Base-by-base conservation (phyloP, 2,113 vertebrate genomes). In the Manacus vitellinus region DNA sequence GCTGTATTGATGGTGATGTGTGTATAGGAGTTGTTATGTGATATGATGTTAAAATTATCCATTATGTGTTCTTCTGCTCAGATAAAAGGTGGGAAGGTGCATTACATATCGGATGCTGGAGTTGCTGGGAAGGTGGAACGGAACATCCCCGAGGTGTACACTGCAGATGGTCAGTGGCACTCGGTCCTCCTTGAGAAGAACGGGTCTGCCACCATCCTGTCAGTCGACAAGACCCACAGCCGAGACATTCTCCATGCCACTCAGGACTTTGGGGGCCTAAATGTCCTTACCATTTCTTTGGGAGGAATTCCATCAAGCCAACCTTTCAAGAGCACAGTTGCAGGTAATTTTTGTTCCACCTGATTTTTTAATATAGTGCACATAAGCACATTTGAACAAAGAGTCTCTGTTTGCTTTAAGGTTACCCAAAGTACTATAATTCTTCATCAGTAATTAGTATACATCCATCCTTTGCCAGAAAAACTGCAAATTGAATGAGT, bases 111-210 rank as follows among this genome's bases (percentile, higher is more conserved):
- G 0, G 99, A 99, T 7, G 99, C 99, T 1, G 99, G 99, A 31
- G 97, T 99, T 8, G 98, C 98, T 11, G 99, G 99, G 27, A 99
- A 99, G 62, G 99, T 99, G 97, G 99, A 99, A 83, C 98, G 99
- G 56, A 98, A 97, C 10, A 97, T 99, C 65, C 98, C 98, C 1
- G 99, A 99, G 12, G 94, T 97, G 3, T 98, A 98, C 12, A 52
- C 99, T 39, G 98, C 99, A 0, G 99, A 99, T 39, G 99, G 99
- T 14, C 99, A 98, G 78, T 99, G 99, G 99, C 99, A 99, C 91
- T 99, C 98, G 0, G 96, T 99, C 1, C 95, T 97, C 17, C 96
- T 99, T 31, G 95, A 98, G 80, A 99, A 98, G 96, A 99, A 99
- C 4, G 96, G 97, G 30, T 99, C 99, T 2, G 92, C 96, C 88